Evolutionary conservation across 2,888 invertebrate species (phyloP).

Genomic region (Eumerus sabulonum): DNA sequence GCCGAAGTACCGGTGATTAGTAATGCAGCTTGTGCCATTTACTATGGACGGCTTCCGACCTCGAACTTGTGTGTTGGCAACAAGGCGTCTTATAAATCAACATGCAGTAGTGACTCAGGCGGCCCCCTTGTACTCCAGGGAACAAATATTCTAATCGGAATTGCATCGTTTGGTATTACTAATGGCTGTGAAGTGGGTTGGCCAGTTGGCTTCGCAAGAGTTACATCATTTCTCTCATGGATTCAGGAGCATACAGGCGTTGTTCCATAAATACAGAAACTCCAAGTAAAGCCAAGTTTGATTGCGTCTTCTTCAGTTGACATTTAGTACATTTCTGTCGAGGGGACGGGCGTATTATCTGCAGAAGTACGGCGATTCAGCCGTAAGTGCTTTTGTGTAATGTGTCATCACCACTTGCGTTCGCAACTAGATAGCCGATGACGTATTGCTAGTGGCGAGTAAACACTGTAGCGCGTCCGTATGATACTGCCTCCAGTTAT

Average conservation of each 20-base stretch:
- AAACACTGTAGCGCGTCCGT: too few relatives aligned
- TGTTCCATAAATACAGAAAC: slow-evolving; percentile 1
- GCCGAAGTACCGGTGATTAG: background rate
- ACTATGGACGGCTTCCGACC: slow-evolving; percentile 70
- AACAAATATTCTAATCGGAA: slow-evolving; percentile 71
- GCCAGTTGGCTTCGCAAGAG: slow-evolving; percentile 76
- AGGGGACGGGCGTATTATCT: too few relatives aligned
- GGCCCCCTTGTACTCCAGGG: slow-evolving; percentile 75
- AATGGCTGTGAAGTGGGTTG: slow-evolving; percentile 71
- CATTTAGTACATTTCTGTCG: too few relatives aligned
- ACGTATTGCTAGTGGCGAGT: too few relatives aligned
- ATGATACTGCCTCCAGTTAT: too few relatives aligned
- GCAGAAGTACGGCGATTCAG: too few relatives aligned
- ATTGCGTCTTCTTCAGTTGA: background rate
- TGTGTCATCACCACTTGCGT: too few relatives aligned
- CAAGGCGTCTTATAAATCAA: slow-evolving; percentile 73
- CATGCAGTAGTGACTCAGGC: slow-evolving; percentile 79
- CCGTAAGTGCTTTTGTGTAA: too few relatives aligned
- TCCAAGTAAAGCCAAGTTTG: too few relatives aligned
- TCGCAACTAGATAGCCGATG: too few relatives aligned
- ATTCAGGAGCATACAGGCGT: slow-evolving; percentile 72
- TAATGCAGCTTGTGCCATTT: slow-evolving; percentile 55
- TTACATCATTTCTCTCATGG: slow-evolving; percentile 76
- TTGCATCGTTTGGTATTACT: slow-evolving; percentile 74
- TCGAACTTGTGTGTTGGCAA: background rate